phyloP scores from a whole-genome alignment of 2,113 vertebrate genomes.

The Centropus unirufus region DNA sequence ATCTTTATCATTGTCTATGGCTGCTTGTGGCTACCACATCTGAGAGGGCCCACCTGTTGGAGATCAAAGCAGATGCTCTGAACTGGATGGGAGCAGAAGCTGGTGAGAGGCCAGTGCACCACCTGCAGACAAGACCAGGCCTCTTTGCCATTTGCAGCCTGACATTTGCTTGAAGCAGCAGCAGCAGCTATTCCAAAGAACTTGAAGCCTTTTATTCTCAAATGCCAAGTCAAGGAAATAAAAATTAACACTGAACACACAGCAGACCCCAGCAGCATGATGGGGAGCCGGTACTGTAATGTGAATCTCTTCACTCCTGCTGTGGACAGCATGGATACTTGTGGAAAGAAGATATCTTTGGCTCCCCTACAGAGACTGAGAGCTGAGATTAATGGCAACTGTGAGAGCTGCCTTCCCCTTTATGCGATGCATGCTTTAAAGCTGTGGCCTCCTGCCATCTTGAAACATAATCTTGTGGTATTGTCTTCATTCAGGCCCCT shows the following conservation, averaged over 20 bases:
- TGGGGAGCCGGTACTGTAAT: background rate
- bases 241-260: conserved; percentile 18
- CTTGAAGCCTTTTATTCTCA: background rate
- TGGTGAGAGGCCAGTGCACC: accelerated
- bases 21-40: background rate
- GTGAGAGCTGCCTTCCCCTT: conserved; percentile 35
- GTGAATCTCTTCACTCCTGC: background rate
- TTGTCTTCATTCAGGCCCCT: conserved; percentile 57
- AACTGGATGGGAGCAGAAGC: background rate
- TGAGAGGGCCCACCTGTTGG: background rate
- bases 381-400: conserved; percentile 61
- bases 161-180: background rate
- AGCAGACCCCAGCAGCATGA: background rate
- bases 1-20: background rate
- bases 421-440: conserved; percentile 28
- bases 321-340: background rate
- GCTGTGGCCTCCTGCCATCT: conserved; percentile 65
- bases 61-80: background rate
- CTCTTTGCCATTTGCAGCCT: background rate
- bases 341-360: conserved; percentile 57
- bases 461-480: conserved; percentile 49
- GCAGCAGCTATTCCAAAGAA: background rate
- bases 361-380: conserved; percentile 49
- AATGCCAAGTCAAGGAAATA: conserved; percentile 38
- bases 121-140: background rate